Evolutionary conservation across 2,888 invertebrate species (phyloP).

Genomic region (Heliconius cydno): DNA sequence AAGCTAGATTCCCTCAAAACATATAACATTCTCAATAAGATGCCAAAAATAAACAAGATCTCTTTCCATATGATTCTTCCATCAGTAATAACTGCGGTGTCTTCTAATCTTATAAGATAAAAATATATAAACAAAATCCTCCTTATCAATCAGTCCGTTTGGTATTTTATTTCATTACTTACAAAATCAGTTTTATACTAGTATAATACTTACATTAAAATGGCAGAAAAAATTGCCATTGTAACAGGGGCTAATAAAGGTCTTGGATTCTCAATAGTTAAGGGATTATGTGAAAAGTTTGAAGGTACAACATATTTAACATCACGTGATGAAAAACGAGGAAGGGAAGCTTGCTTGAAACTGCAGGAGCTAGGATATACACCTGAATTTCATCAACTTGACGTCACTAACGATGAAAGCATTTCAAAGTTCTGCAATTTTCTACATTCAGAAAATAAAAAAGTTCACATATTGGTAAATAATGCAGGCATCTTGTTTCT

Average conservation of each 20-base stretch:
- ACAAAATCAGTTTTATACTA: not conserved
- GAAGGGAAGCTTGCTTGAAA: constrained; percentile 82
- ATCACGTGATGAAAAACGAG: constrained; percentile 83
- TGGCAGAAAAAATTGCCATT: constrained; percentile 61
- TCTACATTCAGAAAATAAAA: constrained; percentile 82
- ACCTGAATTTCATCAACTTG: constrained; percentile 86
- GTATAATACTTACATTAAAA: constrained; percentile 6
- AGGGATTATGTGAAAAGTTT: constrained; percentile 85
- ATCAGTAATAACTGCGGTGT: not conserved
- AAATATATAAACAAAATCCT: constrained; percentile 13
- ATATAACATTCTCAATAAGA: not conserved
- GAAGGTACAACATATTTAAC: constrained; percentile 88
- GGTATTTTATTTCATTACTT: not conserved
- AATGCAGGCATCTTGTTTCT: constrained; percentile 85
- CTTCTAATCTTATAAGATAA: constrained; percentile 19
- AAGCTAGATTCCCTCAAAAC: no score
- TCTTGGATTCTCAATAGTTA: constrained; percentile 86
- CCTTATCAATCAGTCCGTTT: not conserved
- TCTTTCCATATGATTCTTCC: not conserved
- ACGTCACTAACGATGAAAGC: constrained; percentile 84
- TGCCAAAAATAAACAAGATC: not conserved
- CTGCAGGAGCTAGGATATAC: constrained; percentile 77
- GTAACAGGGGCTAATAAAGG: constrained; percentile 91
- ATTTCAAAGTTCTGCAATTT: constrained; percentile 80
- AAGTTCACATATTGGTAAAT: constrained; percentile 88